Conservation (phyloP, 2,113 vertebrate genomes). For the Spilogale gracilis region DNA sequence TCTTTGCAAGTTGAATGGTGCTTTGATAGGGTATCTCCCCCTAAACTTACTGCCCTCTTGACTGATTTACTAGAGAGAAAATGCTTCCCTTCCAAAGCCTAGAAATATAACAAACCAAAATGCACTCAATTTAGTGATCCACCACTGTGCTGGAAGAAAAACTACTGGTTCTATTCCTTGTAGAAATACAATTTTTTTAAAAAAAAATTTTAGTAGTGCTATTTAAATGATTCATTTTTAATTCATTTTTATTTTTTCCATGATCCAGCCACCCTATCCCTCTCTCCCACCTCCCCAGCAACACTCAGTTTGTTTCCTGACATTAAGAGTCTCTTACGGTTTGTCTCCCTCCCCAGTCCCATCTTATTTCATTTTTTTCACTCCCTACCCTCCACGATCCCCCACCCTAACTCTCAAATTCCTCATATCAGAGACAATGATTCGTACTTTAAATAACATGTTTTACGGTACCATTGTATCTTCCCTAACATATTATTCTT, state of each 20-base stretch:
- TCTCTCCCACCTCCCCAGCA: no score
- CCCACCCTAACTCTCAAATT: no score
- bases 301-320: no score
- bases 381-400: no score
- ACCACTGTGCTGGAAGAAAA: not conserved
- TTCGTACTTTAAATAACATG: not conserved
- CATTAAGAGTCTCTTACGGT: no score
- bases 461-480: not conserved
- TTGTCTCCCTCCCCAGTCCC: no score
- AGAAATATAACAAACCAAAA: not conserved
- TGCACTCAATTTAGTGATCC: not conserved
- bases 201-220: not conserved
- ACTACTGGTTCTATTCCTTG: not conserved
- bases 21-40: not conserved
- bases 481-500: not conserved
- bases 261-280: no score
- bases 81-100: not conserved
- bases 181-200: not conserved
- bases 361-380: no score
- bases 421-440: not conserved
- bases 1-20: not conserved
- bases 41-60: not conserved
- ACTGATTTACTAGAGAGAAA: not conserved
- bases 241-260: no score
- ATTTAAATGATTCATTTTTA: not conserved